These are phyloP conservation scores for Cataglyphis hispanica DNA, from an alignment of 1,140 invertebrate genomes.

Conservation along the genomic window DNA sequence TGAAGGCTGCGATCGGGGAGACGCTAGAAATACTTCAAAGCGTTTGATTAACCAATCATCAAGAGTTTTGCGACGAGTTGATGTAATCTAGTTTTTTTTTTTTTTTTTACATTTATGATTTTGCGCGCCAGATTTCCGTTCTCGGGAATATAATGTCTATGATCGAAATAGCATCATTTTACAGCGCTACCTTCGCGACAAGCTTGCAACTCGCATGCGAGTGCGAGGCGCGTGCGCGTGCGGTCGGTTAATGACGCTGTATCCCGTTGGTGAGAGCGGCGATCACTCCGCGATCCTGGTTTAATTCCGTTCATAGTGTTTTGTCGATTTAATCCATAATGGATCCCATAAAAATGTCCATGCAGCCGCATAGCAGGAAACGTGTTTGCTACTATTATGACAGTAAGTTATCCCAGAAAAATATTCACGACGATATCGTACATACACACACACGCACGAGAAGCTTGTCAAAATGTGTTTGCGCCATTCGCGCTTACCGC, in stretches of 20 bases:
- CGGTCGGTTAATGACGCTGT: slow-evolving; percentile 73
- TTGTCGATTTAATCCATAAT: slow-evolving; percentile 66
- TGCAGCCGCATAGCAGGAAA: slow-evolving; percentile 95
- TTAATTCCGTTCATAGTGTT: slow-evolving; percentile 75
- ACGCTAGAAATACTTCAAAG: no score
- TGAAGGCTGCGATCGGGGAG: no score
- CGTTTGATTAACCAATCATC: no score
- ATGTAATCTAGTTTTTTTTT: not conserved
- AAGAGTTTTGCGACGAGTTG: no score
- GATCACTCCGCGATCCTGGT: slow-evolving; percentile 78
- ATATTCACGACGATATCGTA: slow-evolving; percentile 53
- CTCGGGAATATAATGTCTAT: not conserved
- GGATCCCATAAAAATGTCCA: slow-evolving; percentile 87
- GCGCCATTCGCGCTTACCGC: slow-evolving; percentile 60
- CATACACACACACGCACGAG: slow-evolving; percentile 43
- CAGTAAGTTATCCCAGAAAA: slow-evolving; percentile 91
- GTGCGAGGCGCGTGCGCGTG: slow-evolving; percentile 64
- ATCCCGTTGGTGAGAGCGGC: slow-evolving; percentile 72
- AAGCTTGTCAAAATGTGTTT: slow-evolving; percentile 78
- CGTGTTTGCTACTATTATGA: slow-evolving; percentile 99
- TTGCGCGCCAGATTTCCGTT: not conserved
- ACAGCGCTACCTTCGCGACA: slow-evolving; percentile 4
- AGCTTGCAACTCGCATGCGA: not conserved
- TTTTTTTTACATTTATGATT: not conserved
- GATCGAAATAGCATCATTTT: not conserved